Evolutionary conservation across 2,888 invertebrate species (phyloP).

Genomic region (Loripinus fragilis): DNA sequence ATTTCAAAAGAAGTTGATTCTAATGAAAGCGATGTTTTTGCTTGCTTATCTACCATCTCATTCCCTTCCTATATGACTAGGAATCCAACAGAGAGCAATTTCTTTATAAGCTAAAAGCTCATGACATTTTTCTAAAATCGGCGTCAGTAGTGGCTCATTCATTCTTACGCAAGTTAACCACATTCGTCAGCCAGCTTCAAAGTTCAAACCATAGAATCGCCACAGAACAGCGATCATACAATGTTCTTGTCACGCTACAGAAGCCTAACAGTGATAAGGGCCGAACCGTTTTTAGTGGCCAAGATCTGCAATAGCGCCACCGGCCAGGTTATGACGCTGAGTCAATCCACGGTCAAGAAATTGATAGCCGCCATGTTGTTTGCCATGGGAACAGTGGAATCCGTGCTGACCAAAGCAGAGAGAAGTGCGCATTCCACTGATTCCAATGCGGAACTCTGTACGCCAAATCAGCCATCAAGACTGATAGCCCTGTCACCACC

Average conservation of each 20-base stretch:
- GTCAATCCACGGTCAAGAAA: background rate
- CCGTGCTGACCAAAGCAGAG: background rate
- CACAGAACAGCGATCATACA: slow-evolving; percentile 1
- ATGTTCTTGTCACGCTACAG: background rate
- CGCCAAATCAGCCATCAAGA: background rate
- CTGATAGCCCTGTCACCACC: background rate
- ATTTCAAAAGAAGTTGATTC: too few species aligned
- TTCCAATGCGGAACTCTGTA: background rate
- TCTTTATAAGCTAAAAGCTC: too few species aligned
- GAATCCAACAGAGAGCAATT: too few species aligned
- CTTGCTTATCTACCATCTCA: too few species aligned
- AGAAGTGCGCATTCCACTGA: background rate
- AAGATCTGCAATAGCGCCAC: background rate
- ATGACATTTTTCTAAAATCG: too few species aligned
- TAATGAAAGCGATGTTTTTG: too few species aligned
- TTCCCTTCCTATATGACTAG: too few species aligned
- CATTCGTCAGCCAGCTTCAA: too few species aligned
- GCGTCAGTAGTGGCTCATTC: too few species aligned
- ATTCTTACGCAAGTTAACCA: too few species aligned
- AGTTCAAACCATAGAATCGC: background rate
- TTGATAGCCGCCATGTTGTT: background rate
- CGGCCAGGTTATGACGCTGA: background rate
- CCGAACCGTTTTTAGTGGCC: background rate
- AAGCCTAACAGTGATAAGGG: background rate
- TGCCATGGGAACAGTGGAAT: background rate